A percentile compares a stretch with the other conserved stretches of the same genome.
Conservation (phyloP, 2,113 vertebrate genomes). For the crab-eating macaque (Macaca fascicularis) region T2T-MFA8v1.1 NC_088389.1:108456501-108457000, state of each 20-base stretch:
- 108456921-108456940: not conserved
- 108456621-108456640: not conserved
- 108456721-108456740: not conserved
- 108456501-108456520: not conserved
- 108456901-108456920: not conserved
- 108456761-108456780: not conserved
- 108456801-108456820: not conserved
- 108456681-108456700: constrained; percentile 14
- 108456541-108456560: constrained; percentile 37
- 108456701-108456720: not conserved
- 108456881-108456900: constrained; percentile 12
- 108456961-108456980: not conserved
- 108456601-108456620: not conserved
- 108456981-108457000: not conserved
- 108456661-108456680: constrained; percentile 2
- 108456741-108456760: not conserved
- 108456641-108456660: not conserved
- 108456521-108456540: constrained; percentile 1
- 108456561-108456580: not conserved
- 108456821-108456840: not conserved
- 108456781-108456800: not conserved
- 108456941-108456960: not conserved
- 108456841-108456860: not conserved
- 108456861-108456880: constrained; percentile 8
- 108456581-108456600: not conserved